Percentiles rank a stretch among this genome's conserved stretches.
phyloP scores from a whole-genome alignment of 2,113 vertebrate genomes.

The Sula dactylatra region DNA sequence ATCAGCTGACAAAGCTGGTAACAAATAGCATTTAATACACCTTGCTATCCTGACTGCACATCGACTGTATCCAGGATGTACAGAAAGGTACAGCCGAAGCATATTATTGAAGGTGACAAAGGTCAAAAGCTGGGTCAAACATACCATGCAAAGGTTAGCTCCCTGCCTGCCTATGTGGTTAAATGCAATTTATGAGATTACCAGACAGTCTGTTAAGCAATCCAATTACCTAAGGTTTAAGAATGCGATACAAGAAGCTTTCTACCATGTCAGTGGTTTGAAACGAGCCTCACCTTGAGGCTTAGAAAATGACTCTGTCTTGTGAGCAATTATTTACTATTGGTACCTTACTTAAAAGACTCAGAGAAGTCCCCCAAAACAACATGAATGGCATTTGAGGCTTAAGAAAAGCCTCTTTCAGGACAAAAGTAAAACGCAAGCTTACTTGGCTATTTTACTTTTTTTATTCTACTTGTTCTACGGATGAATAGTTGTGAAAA shows the following conservation, averaged over 20 bases:
- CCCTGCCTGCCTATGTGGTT: background rate
- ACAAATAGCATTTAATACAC: background rate
- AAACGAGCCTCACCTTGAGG: background rate
- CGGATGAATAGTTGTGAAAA: background rate
- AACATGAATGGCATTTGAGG: background rate
- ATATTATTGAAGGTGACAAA: background rate
- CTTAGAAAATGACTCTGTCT: background rate
- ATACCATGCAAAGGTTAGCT: background rate
- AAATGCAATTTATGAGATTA: slow-evolving; percentile 9
- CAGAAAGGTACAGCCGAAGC: background rate
- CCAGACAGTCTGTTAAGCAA: background rate
- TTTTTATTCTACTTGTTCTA: background rate
- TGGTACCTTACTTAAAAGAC: background rate
- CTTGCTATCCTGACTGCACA: background rate
- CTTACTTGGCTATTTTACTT: background rate
- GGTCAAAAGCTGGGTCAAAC: background rate
- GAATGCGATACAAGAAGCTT: background rate
- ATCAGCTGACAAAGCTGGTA: background rate
- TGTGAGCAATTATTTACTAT: background rate
- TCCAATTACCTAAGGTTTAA: background rate
- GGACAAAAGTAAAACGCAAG: background rate
- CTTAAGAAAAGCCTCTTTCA: background rate
- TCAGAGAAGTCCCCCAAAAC: background rate
- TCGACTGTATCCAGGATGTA: background rate
- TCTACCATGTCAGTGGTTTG: background rate